Evolutionary conservation across 1,140 invertebrate genomes (phyloP).

Genomic region (Halictus rubicundus): DNA sequence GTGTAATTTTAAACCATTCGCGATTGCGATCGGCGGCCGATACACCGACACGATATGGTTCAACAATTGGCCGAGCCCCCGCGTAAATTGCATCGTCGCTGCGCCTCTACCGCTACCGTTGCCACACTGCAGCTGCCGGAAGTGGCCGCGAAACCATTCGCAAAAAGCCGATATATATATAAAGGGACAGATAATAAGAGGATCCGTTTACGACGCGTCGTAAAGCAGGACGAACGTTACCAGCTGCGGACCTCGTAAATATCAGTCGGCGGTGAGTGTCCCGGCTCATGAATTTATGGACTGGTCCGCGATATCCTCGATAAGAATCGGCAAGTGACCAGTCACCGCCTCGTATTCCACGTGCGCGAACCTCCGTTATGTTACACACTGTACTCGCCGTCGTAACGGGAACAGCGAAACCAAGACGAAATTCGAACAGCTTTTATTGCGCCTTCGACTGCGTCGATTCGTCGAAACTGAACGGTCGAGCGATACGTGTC

Average conservation of each 20-base stretch:
- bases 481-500: no score
- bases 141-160: neutral
- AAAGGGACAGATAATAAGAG: conserved; percentile 41
- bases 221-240: conserved; percentile 45
- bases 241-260: conserved; percentile 52
- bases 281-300: conserved; percentile 52
- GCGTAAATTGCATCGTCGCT: conserved; percentile 10
- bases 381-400: no score
- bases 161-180: neutral
- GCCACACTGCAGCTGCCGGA: neutral
- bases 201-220: conserved; percentile 54
- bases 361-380: neutral
- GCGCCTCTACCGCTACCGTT: no score
- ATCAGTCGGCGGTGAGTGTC: conserved; percentile 24
- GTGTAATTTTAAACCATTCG: conserved; percentile 25
- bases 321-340: conserved; percentile 42
- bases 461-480: no score
- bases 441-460: neutral
- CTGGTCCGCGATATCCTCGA: conserved; percentile 31
- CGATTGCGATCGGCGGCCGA: conserved; percentile 7
- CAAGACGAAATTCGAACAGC: neutral
- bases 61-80: neutral
- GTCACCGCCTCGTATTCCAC: neutral
- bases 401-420: neutral
- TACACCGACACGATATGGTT: neutral